Conservation (phyloP, 2,113 vertebrate genomes). For the Aegotheles bennettii region DNA sequence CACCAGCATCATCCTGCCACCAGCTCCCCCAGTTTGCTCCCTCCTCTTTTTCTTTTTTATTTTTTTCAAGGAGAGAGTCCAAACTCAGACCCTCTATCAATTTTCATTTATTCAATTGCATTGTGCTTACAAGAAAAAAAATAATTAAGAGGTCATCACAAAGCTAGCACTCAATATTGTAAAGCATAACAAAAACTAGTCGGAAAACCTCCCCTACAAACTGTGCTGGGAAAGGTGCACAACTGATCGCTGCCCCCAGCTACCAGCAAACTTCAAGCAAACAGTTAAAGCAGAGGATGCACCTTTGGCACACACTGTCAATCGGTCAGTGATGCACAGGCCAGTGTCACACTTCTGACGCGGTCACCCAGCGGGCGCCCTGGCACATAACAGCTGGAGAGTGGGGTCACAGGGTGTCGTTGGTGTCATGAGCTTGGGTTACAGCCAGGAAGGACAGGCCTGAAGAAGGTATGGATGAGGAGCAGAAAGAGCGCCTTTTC, state of each 20-base stretch:
- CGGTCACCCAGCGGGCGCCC: background rate
- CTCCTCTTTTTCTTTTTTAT: background rate
- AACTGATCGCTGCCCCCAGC: background rate
- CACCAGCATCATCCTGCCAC: background rate
- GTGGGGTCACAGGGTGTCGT: accelerated
- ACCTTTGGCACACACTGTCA: accelerated
- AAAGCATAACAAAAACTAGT: background rate
- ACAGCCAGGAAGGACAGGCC: background rate
- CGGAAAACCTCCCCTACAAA: background rate
- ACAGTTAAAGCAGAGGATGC: background rate
- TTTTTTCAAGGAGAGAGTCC: too few species aligned
- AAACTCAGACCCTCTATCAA: background rate
- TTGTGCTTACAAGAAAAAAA: background rate
- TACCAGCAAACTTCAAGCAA: background rate
- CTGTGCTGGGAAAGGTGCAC: background rate
- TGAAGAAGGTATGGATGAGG: background rate
- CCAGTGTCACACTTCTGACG: background rate
- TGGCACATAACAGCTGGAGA: accelerated
- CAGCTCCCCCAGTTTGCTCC: accelerated
- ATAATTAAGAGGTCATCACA: background rate
- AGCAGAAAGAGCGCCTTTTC: background rate
- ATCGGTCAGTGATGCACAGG: accelerated
- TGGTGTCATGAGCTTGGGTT: accelerated
- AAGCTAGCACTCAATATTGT: background rate
- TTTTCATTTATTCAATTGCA: background rate